Conservation (phyloP, 2,888 invertebrate genomes). For the Strigamia transsilvanica region DNA sequence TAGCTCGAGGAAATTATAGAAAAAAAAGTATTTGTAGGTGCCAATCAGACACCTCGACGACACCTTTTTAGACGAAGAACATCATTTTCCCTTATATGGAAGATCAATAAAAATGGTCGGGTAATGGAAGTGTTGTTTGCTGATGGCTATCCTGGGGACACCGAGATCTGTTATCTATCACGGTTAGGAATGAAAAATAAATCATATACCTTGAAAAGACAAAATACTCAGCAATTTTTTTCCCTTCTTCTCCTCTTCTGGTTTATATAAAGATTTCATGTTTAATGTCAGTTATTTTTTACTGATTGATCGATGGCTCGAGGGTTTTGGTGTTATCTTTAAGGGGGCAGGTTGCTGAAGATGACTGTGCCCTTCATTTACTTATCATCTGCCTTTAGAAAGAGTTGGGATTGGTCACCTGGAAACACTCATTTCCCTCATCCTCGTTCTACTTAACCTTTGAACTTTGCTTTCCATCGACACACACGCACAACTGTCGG, state of each 20-base stretch:
- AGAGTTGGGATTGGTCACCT: conserved; percentile 49
- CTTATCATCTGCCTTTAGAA: conserved; percentile 29
- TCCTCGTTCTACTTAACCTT: conserved; percentile 1
- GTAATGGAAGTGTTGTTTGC: conserved; percentile 49
- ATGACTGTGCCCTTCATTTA: conserved; percentile 44
- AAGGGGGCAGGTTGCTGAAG: conserved; percentile 34
- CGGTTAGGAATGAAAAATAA: conserved; percentile 42
- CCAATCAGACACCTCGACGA: conserved; percentile 49
- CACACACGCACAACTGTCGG: background rate
- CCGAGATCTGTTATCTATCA: conserved; percentile 44
- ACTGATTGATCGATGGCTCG: conserved; percentile 41
- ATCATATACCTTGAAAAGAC: conserved; percentile 38
- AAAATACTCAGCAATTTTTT: conserved; percentile 19
- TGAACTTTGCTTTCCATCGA: background rate
- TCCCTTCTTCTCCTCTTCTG: background rate
- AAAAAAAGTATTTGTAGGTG: conserved; percentile 40
- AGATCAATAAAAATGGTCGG: conserved; percentile 47
- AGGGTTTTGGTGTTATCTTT: conserved; percentile 42
- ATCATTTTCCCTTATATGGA: conserved; percentile 46
- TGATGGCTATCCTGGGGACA: conserved; percentile 49
- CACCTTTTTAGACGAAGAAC: conserved; percentile 32
- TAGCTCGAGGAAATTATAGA: conserved; percentile 7
- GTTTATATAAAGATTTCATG: conserved; percentile 32
- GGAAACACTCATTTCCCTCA: conserved; percentile 38
- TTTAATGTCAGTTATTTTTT: conserved; percentile 43